Base-by-base conservation (phyloP, 1,140 invertebrate genomes). In the Phymastichus coffea region DNA sequence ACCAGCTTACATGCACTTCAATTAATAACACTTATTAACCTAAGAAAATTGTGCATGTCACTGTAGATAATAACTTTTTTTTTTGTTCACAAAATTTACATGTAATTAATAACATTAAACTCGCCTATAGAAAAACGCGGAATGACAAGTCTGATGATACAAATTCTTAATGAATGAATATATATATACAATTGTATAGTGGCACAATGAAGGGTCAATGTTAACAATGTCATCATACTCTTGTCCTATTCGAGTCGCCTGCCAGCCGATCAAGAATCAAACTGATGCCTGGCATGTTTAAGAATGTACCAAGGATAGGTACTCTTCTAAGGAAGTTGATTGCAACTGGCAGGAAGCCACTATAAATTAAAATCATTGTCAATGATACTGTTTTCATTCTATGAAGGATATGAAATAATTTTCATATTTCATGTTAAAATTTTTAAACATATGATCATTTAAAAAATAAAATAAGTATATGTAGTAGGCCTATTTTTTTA, bases 331-430 rank as follows among this genome's bases (percentile, higher is more conserved):
- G 79, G 76, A 94, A 95, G 71, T 94, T 93, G 26, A 95, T 83
- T n/a, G 89, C 90, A 47, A 94, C 92, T 51, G 94, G 93, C 69
- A 94, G 84, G 78, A 92, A 95, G 35, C 93, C 89, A 81, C 89
- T 87, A 73, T 63, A 82, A 81, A 67, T 67, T 35, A 71, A 61
- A 77, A 63, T n/a, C n/a, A 52, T 17, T 33, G 19, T 38, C 9
- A 47, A 37, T 26, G 26, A 49, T 53, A 35, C 20, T 41, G 14
- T 49, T 15, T 20, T 58, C 8, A 17, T 44, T 33, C 15, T 41
- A n/a, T 51, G 44, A 6, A 43, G 3, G n/a, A 20, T 7, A 12
- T 12, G 22, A 43, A 43, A 19, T 43, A 20, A 43, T 19, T 19
- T 41, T 2, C 8, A 8, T 41, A 2, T 3, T 3, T 41, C 38